Conservation (phyloP, 1,140 invertebrate genomes). For the Diabrotica undecimpunctata region DNA sequence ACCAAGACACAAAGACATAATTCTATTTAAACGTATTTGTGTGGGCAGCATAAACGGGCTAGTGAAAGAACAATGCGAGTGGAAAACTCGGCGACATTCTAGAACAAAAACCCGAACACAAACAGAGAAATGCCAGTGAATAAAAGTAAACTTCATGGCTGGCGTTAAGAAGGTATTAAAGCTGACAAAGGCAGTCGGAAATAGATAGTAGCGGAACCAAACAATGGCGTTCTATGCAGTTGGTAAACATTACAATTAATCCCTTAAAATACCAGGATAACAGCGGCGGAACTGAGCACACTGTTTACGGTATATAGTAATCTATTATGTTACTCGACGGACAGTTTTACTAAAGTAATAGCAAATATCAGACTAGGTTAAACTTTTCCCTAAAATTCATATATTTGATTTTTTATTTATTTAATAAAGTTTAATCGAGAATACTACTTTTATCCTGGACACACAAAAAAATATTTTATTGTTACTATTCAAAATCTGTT, state of each 20-base stretch:
- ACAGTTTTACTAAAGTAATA: no score
- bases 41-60: neutral
- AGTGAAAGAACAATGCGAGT: neutral
- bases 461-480: no score
- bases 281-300: neutral
- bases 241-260: conserved; percentile 22
- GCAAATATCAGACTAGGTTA: no score
- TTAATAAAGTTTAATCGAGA: no score
- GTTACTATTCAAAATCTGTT: no score
- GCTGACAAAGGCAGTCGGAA: conserved; percentile 1
- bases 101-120: conserved; percentile 2
- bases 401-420: no score
- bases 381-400: no score
- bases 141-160: conserved; percentile 1
- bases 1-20: neutral
- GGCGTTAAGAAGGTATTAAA: conserved; percentile 2
- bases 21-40: conserved; percentile 2
- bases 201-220: conserved; percentile 5
- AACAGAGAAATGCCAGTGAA: conserved; percentile 2
- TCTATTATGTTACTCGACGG: neutral
- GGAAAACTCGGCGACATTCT: neutral
- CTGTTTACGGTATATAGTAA: neutral
- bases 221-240: conserved; percentile 13
- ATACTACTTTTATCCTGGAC: no score
- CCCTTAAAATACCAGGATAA: conserved; percentile 6